These are phyloP conservation scores for Vulpes ferrilata DNA, from an alignment of 2,113 vertebrate genomes.

Conservation along the genomic window DNA sequence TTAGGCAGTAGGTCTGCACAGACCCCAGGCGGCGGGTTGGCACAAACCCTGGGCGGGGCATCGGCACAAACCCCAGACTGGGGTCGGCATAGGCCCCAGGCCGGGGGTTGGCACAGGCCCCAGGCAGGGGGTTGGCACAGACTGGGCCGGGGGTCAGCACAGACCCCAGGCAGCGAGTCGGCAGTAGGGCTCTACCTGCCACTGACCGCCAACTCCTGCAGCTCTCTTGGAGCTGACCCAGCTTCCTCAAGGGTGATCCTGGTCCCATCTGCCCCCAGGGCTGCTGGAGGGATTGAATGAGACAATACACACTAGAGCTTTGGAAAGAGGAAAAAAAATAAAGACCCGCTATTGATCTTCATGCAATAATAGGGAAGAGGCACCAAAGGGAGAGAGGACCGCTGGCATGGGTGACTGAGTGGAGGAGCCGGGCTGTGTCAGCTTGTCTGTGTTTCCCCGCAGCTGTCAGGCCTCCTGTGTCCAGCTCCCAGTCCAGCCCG, in stretches of 20 bases:
- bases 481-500: background rate
- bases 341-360: background rate
- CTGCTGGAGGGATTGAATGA: background rate
- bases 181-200: rapidly evolving
- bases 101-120: too few species aligned
- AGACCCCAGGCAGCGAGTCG: background rate
- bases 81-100: too few species aligned
- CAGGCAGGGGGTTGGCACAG: too few species aligned
- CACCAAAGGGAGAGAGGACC: background rate
- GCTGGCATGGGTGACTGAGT: rapidly evolving
- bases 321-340: background rate
- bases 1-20: too few species aligned
- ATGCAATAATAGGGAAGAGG: background rate
- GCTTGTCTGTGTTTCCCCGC: rapidly evolving
- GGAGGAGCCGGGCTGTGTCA: rapidly evolving
- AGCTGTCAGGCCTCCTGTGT: background rate
- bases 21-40: too few species aligned
- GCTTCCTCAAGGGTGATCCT: background rate
- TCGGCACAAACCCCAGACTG: too few species aligned
- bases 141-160: too few species aligned
- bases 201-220: rapidly evolving
- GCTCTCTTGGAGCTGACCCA: background rate
- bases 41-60: too few species aligned
- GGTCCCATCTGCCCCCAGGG: background rate
- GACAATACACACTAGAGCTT: rapidly evolving